Percentiles rank a stretch among this genome's conserved stretches.
Evolutionary conservation across 2,797 vertebrate species (phyloP).

Genomic region (Squalus acanthias): DNA sequence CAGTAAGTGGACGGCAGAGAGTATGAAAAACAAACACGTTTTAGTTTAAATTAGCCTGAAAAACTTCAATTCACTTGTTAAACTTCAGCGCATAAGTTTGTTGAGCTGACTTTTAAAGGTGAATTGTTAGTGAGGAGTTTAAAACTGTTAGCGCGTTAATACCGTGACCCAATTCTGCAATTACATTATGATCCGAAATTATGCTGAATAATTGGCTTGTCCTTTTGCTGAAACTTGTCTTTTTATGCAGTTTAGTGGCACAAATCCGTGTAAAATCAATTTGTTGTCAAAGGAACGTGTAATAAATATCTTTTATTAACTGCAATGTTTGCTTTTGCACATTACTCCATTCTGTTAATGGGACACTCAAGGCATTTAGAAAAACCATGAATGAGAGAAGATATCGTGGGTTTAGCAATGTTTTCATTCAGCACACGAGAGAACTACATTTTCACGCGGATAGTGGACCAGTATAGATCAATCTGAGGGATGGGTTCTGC

Average conservation of each 20-base stretch:
- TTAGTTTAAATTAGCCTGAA: background rate
- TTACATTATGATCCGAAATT: background rate
- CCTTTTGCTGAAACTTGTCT: background rate
- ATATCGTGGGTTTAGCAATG: too few relatives aligned
- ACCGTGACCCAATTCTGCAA: background rate
- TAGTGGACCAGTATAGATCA: background rate
- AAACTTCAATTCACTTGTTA: background rate
- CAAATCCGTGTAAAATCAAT: background rate
- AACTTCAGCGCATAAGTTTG: background rate
- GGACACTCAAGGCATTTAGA: background rate
- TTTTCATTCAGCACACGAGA: background rate
- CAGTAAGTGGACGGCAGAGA: background rate
- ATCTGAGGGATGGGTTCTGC: background rate
- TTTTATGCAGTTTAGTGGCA: background rate
- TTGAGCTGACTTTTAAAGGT: background rate
- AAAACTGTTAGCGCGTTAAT: background rate
- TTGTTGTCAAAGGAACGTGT: too few relatives aligned
- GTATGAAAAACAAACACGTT: too few relatives aligned
- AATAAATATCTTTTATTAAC: background rate
- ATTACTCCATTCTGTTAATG: background rate
- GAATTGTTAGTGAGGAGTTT: background rate
- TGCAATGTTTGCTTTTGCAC: background rate
- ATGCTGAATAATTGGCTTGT: background rate
- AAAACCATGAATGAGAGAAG: background rate
- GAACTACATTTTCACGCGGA: background rate